These are phyloP conservation scores for Adrianichthys oophorus DNA, from an alignment of 2,797 vertebrate species.

Conservation along the genomic window DNA sequence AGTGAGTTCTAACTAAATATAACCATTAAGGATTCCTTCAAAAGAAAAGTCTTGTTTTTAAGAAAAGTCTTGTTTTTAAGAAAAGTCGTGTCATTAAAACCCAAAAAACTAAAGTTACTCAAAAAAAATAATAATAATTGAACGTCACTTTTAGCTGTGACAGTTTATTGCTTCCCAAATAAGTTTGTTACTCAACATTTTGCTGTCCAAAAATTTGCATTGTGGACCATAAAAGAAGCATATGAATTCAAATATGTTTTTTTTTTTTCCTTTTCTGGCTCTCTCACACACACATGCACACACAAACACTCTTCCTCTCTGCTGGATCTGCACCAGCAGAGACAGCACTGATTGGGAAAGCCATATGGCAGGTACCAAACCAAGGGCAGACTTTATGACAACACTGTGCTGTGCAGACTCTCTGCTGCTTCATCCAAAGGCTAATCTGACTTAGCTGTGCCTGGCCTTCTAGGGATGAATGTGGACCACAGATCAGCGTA, in stretches of 20 bases:
- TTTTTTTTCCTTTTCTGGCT: neutral
- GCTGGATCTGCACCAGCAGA: slow-evolving; percentile 50
- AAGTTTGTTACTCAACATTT: slow-evolving; percentile 6
- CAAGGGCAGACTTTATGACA: slow-evolving; percentile 57
- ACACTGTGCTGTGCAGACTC: slow-evolving; percentile 45
- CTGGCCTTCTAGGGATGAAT: slow-evolving; percentile 20
- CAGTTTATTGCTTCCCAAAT: neutral
- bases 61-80: too few relatives aligned
- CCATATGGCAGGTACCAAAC: slow-evolving; percentile 74
- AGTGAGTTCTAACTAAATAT: too few relatives aligned
- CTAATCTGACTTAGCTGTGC: slow-evolving; percentile 46
- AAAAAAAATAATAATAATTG: too few relatives aligned
- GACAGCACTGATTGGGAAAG: slow-evolving; percentile 58
- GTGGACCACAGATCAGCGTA: slow-evolving; percentile 26
- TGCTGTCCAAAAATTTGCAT: slow-evolving; percentile 10
- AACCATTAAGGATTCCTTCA: too few relatives aligned
- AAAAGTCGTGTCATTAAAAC: too few relatives aligned
- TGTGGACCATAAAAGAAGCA: slow-evolving; percentile 25
- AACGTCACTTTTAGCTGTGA: too few relatives aligned
- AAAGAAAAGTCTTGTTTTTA: too few relatives aligned
- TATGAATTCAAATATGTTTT: slow-evolving; percentile 17
- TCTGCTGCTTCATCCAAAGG: slow-evolving; percentile 53
- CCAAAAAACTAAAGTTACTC: too few relatives aligned
- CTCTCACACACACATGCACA: neutral
- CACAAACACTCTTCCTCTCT: slow-evolving; percentile 12